These are phyloP conservation scores for Stegana nigrithorax DNA, from an alignment of 2,888 invertebrate genomes.

Conservation along the genomic window DNA sequence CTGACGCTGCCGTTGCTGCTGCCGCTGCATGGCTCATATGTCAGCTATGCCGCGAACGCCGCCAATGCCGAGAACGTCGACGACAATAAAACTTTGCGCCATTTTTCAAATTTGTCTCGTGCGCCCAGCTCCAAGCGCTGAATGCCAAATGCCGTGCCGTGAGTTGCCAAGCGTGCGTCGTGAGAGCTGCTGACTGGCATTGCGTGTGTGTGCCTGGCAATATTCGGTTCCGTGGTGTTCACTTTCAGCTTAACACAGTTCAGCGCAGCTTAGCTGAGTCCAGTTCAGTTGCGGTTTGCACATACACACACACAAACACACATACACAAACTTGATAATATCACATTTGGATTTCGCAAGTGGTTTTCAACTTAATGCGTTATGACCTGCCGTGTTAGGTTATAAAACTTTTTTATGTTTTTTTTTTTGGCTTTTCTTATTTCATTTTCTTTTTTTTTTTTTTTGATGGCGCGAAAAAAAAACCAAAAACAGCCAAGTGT, in stretches of 20 bases:
- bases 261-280: no score
- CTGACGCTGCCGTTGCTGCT: no score
- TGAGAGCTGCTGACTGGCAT: constrained; percentile 27
- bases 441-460: no score
- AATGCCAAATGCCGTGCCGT: constrained; percentile 17
- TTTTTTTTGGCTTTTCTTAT: no score
- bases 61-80: neutral
- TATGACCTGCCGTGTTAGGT: constrained; percentile 37
- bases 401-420: constrained; percentile 42
- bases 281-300: no score
- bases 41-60: constrained; percentile 25
- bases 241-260: no score
- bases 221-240: neutral
- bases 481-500: no score
- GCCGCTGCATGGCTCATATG: constrained; percentile 45
- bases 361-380: constrained; percentile 53
- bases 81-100: constrained; percentile 52
- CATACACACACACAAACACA: neutral
- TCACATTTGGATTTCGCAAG: constrained; percentile 48
- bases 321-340: constrained; percentile 54
- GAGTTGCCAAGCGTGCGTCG: constrained; percentile 15
- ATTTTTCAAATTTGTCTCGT: constrained; percentile 60
- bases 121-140: neutral
- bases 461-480: neutral
- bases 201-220: neutral